These are phyloP conservation scores for Paragorgia papillata DNA, from an alignment of 92 coral and sea anemone species.

Conservation along the genomic window DNA sequence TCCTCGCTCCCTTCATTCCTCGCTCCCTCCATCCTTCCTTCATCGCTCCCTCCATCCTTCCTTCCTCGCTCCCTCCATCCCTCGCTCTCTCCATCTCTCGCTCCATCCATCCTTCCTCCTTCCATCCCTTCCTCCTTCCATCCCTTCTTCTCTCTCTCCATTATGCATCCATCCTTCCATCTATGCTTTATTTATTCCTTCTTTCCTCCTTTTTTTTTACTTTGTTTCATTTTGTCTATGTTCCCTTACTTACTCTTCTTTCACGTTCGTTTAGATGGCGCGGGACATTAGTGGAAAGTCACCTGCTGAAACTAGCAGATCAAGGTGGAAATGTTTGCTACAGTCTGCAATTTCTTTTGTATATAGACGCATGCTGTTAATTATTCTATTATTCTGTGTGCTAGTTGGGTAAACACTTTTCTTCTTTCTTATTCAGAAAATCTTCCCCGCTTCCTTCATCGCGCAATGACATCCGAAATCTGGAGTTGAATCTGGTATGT, in stretches of 20 bases:
- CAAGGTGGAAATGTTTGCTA: background rate
- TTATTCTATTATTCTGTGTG: no score
- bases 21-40: background rate
- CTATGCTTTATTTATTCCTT: background rate
- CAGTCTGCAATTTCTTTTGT: no score
- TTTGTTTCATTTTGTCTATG: background rate
- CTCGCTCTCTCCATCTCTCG: no score
- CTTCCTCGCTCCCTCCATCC: background rate
- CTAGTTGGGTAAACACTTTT: background rate
- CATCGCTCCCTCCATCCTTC: background rate
- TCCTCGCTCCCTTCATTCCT: no score
- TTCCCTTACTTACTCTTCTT: background rate
- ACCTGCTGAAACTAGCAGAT: background rate
- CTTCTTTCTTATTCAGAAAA: conserved; percentile 44
- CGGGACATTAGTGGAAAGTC: conserved; percentile 16
- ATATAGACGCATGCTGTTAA: no score
- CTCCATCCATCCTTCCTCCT: no score
- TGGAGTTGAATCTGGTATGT: conserved; percentile 85
- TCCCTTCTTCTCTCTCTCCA: no score
- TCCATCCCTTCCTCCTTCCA: no score
- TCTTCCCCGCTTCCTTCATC: conserved; percentile 41
- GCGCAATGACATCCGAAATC: conserved; percentile 65
- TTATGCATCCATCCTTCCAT: background rate
- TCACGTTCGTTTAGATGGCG: conserved; percentile 20
- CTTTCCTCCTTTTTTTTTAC: background rate